Evolutionary conservation across 2,888 invertebrate genomes (phyloP).

Genomic region (Callyntrura guangdongensis): DNA sequence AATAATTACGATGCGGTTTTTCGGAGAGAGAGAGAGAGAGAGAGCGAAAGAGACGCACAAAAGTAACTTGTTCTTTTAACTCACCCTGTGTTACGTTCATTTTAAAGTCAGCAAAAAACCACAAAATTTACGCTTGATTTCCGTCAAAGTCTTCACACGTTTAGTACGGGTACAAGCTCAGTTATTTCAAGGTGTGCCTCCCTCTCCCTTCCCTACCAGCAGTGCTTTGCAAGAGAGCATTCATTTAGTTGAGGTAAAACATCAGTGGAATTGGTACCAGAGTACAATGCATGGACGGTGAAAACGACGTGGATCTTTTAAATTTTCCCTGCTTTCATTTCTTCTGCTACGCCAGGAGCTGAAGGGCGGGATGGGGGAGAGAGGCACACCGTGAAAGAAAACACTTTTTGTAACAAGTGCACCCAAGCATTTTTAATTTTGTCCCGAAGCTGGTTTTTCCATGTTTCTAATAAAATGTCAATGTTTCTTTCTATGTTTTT

Average conservation of each 20-base stretch:
- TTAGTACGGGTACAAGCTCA: background rate
- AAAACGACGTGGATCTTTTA: background rate
- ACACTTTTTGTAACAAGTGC: conserved; percentile 72
- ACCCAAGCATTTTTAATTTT: conserved; percentile 78
- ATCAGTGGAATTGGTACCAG: background rate
- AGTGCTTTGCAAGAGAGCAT: background rate
- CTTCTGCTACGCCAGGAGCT: background rate
- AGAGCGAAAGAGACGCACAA: background rate
- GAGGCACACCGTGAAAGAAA: conserved; percentile 56
- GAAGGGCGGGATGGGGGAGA: too few species aligned
- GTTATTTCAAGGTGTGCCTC: background rate
- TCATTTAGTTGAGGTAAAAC: background rate
- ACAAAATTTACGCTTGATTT: conserved; percentile 69
- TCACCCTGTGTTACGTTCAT: conserved; percentile 47
- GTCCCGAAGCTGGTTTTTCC: conserved; percentile 75
- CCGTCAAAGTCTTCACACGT: conserved; percentile 65
- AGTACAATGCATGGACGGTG: background rate
- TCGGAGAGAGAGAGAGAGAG: too few species aligned
- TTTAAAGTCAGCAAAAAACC: conserved; percentile 58
- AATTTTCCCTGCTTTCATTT: conserved; percentile 28
- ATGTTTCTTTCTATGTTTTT: conserved; percentile 69
- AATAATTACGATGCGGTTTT: conserved; percentile 75
- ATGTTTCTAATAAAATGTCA: conserved; percentile 79
- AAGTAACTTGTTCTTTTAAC: conserved; percentile 70
- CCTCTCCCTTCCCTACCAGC: background rate